phyloP scores from a whole-genome alignment of 2,113 vertebrate species.

The Trogon surrucura region DNA sequence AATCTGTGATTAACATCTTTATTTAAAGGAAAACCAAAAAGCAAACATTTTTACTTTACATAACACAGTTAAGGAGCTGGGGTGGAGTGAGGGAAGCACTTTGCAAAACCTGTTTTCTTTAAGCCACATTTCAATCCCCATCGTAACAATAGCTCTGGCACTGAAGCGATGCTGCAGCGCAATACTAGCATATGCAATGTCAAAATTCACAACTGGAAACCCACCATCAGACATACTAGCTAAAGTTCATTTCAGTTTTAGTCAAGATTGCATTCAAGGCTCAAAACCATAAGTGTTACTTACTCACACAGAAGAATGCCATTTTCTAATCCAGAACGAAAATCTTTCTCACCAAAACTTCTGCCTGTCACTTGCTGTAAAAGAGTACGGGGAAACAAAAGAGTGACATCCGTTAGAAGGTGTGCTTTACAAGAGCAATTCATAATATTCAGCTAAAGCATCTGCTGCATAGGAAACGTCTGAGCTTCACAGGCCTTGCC shows the following conservation, averaged over 20 bases:
- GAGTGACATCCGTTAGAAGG: not conserved
- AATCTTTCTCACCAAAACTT: slow-evolving; percentile 91
- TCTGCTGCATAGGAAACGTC: not conserved
- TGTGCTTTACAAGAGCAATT: not conserved
- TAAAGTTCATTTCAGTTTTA: not conserved
- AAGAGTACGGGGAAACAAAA: slow-evolving; percentile 26
- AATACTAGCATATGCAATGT: not conserved
- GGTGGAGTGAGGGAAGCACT: not conserved
- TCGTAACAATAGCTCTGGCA: not conserved
- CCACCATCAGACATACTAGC: not conserved
- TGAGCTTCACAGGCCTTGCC: not conserved
- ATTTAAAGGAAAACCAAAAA: slow-evolving; percentile 47
- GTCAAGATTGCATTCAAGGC: not conserved
- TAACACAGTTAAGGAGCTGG: not conserved
- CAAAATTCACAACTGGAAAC: not conserved
- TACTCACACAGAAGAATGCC: slow-evolving; percentile 97
- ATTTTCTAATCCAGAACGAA: slow-evolving; percentile 89
- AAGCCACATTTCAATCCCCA: not conserved
- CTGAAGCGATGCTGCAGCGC: not conserved
- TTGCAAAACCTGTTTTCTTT: not conserved
- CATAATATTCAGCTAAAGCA: not conserved
- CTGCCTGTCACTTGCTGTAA: slow-evolving; percentile 91
- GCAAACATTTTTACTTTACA: not conserved
- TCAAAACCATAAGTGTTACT: slow-evolving; percentile 73
- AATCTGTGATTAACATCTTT: slow-evolving; percentile 10